These are phyloP conservation scores for Disparrhopalites patrizii DNA, from an alignment of 2,888 invertebrate genomes.

Conservation along the genomic window DNA sequence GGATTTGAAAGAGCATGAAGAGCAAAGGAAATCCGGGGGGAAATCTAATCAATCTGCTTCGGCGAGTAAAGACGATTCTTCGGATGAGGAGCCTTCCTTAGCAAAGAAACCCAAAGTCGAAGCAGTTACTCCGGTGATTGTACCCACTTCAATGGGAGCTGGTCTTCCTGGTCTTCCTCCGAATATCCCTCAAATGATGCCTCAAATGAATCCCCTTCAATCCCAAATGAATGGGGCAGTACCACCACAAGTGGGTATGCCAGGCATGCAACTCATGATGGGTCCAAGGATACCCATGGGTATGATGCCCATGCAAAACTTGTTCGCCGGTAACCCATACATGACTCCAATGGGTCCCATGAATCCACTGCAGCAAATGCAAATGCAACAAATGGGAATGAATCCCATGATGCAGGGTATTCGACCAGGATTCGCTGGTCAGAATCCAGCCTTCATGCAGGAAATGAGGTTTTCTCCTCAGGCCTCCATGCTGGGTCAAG, in stretches of 20 bases:
- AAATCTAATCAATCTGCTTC: not conserved
- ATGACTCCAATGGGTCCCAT: constrained; percentile 67
- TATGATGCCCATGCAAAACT: constrained; percentile 34
- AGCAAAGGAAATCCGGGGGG: constrained; percentile 60
- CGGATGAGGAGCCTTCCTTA: constrained; percentile 46
- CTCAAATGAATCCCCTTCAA: constrained; percentile 10
- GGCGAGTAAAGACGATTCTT: constrained; percentile 42
- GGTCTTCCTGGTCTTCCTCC: constrained; percentile 17
- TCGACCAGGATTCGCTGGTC: constrained; percentile 49
- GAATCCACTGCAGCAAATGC: constrained; percentile 21
- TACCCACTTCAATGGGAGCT: constrained; percentile 20
- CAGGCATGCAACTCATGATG: constrained; percentile 56
- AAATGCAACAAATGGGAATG: constrained; percentile 41
- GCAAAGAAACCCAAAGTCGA: constrained; percentile 35
- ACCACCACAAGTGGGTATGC: constrained; percentile 1
- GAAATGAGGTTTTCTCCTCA: constrained; percentile 35
- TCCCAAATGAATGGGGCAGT: constrained; percentile 14
- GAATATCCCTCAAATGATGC: constrained; percentile 49
- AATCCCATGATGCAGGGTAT: constrained; percentile 31
- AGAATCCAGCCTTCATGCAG: constrained; percentile 49
- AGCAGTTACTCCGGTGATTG: constrained; percentile 6
- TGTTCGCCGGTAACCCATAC: constrained; percentile 49
- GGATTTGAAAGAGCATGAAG: constrained; percentile 90
- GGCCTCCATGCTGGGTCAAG: constrained; percentile 39
- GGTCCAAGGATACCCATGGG: constrained; percentile 59